Evolutionary conservation across 2,797 vertebrate genomes (phyloP), one percentile per base, ranked within the genome.

Genomic region (Peromyscus nudipes): DNA sequence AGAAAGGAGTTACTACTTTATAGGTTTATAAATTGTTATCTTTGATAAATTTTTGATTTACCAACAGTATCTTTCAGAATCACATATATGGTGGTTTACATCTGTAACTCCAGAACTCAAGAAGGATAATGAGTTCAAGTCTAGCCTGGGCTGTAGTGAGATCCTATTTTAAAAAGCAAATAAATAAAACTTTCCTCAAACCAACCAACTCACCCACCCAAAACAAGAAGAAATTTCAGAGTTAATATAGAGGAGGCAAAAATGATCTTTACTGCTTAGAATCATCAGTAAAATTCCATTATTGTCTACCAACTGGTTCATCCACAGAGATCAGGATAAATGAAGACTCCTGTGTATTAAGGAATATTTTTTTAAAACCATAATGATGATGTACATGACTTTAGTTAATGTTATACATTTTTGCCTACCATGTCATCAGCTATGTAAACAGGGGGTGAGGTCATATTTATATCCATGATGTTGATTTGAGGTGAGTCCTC

Each of bases 381-480:
- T 27, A 25, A 14, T 60, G 31, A 14, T 60, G 31, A 85, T 14
- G 4, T 75, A 29, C 34, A 64, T 55, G 49, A 62, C 27, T 84
- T 17, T 55, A 81, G 9, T 52, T 43, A 71, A 86, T 82, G 16
- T 37, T 25, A n/a, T 31, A 76, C 6, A 31, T 29, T 49, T 87
- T 79, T 76, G 82, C 97, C 75, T 97, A 99, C 99, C 99, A 99
- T 99, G 17, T 99, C 99, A 57, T 99, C 99, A n/a, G 98, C 93
- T 69, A 99, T 98, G 97, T 99, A 99, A 52, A 85, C 94, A 55
- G 99, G 99, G 23, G 98, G 98, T 60, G 98, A 97, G 10, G 96
- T 98, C 97, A 99, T 98, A 31, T 65, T 73, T 96, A 99, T 98
- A 29, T 52, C 16, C 6, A 91, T 92, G 1, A 97, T 98, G 81